Evolutionary conservation across 2,888 invertebrate genomes (phyloP).

Genomic region (Adelognathus sp.): DNA sequence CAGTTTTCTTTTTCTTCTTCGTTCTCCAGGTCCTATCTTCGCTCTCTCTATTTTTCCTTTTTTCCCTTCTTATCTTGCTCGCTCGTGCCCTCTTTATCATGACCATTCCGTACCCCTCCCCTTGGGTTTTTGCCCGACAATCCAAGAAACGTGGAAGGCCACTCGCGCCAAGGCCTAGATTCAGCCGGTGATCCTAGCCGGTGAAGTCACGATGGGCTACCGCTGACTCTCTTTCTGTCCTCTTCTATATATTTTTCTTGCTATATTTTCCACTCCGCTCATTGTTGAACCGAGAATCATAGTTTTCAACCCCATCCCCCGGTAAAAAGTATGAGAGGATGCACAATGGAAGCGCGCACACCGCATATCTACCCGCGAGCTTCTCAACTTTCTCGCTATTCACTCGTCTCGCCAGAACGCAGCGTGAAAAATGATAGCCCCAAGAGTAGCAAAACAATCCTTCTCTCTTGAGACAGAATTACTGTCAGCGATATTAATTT

Average conservation of each 20-base stretch:
- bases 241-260: not conserved
- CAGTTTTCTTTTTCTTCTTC: slow-evolving; percentile 45
- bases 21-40: slow-evolving; percentile 19
- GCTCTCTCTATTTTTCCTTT: slow-evolving; percentile 17
- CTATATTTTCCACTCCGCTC: slow-evolving; percentile 33
- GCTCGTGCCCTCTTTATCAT: slow-evolving; percentile 44
- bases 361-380: slow-evolving; percentile 51
- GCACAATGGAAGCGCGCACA: slow-evolving; percentile 50
- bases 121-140: slow-evolving; percentile 29
- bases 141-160: slow-evolving; percentile 40
- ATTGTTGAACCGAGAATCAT: slow-evolving; percentile 50
- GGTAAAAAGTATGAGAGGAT: slow-evolving; percentile 43
- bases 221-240: slow-evolving; percentile 13
- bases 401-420: slow-evolving; percentile 30
- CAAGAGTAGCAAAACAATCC: slow-evolving; percentile 45
- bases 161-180: slow-evolving; percentile 9
- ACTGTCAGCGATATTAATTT: slow-evolving; percentile 31
- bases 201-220: slow-evolving; percentile 32
- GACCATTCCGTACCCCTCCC: slow-evolving; percentile 35
- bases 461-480: slow-evolving; percentile 5
- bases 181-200: not conserved
- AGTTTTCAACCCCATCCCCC: slow-evolving; percentile 40
- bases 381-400: slow-evolving; percentile 28
- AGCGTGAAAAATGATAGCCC: slow-evolving; percentile 15
- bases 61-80: slow-evolving; percentile 42